Conservation (phyloP, 2,797 vertebrate species). For the Enteromius unitaeniatus region DNA sequence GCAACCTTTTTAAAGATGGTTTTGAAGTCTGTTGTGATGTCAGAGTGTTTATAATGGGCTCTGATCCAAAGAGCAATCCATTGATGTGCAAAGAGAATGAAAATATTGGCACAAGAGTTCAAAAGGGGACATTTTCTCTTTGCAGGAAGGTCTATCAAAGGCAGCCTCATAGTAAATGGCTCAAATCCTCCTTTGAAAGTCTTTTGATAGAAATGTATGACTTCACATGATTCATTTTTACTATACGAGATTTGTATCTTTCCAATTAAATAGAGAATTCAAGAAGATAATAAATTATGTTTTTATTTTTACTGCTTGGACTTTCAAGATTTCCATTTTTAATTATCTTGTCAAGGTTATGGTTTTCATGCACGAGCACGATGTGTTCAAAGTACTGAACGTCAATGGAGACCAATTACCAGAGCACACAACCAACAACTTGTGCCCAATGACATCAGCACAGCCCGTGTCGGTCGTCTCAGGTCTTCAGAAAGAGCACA, state of each 20-base stretch:
- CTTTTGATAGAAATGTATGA: background rate
- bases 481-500: background rate
- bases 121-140: slow-evolving; percentile 6
- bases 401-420: slow-evolving; percentile 65
- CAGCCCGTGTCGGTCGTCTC: slow-evolving; percentile 53
- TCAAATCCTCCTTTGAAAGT: slow-evolving; percentile 1
- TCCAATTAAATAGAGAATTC: background rate
- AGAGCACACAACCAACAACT: slow-evolving; percentile 51
- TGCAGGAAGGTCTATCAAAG: background rate
- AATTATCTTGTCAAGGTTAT: background rate
- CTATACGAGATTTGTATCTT: slow-evolving; percentile 10
- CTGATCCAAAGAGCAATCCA: slow-evolving; percentile 6
- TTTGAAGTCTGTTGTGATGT: background rate
- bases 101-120: slow-evolving; percentile 15
- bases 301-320: background rate
- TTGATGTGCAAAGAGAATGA: background rate
- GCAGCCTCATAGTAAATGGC: background rate
- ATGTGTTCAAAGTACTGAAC: slow-evolving; percentile 9
- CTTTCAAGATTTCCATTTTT: background rate
- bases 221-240: background rate
- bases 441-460: slow-evolving; percentile 43
- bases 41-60: slow-evolving; percentile 7
- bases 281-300: background rate
- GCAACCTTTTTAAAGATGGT: background rate
- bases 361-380: background rate